A percentile compares a stretch with the other conserved stretches of the same genome.
Conservation (phyloP, 2,888 invertebrate genomes). For the Yponomeuta sedellus region DNA sequence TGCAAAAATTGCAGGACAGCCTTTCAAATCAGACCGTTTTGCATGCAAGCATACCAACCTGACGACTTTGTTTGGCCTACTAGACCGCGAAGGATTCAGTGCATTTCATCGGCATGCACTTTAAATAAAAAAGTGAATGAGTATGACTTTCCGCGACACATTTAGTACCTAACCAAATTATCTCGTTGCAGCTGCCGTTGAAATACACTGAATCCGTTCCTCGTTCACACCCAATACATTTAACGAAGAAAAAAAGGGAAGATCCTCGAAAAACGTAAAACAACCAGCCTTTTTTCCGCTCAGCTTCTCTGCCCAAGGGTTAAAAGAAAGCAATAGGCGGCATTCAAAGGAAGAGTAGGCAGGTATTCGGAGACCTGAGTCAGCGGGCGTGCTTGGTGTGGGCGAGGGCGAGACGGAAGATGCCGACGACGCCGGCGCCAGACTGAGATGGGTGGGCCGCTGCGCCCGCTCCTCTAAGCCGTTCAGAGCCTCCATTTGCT, state of each 20-base stretch:
- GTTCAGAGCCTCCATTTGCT: slow-evolving; percentile 75
- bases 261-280: neutral
- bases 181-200: too few relatives aligned
- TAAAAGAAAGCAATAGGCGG: slow-evolving; percentile 30
- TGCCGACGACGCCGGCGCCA: slow-evolving; percentile 49
- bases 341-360: slow-evolving; percentile 40
- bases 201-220: neutral
- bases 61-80: too few relatives aligned
- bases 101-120: too few relatives aligned
- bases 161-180: too few relatives aligned
- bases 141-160: too few relatives aligned
- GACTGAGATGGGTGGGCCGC: slow-evolving; percentile 67
- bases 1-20: neutral
- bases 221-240: neutral
- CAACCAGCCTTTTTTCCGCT: neutral
- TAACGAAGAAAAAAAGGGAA: neutral
- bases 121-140: too few relatives aligned
- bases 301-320: neutral
- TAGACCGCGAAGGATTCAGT: too few relatives aligned
- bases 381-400: slow-evolving; percentile 74
- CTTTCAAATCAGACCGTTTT: neutral
- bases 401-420: slow-evolving; percentile 59
- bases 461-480: slow-evolving; percentile 39
- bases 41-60: slow-evolving; percentile 1
- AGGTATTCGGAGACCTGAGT: slow-evolving; percentile 62